Percentiles rank a stretch among this genome's conserved stretches.
phyloP scores from a whole-genome alignment of 2,888 invertebrate species.

The Lagria hirta region DNA sequence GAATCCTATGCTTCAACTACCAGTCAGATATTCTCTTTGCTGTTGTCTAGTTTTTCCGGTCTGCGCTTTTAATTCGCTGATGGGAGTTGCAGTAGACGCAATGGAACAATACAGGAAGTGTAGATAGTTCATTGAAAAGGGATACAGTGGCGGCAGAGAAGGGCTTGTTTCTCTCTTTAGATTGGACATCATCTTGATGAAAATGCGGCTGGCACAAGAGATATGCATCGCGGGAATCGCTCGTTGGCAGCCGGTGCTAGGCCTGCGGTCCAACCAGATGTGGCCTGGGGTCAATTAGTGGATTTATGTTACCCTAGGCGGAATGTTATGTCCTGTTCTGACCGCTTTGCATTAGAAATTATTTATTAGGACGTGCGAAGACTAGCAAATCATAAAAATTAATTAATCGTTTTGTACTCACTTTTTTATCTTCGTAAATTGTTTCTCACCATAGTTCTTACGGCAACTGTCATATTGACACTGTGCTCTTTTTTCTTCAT shows the following conservation, averaged over 20 bases:
- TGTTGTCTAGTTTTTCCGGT: constrained; percentile 1
- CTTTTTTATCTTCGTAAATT: no score
- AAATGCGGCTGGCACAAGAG: constrained; percentile 25
- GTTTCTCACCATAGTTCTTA: no score
- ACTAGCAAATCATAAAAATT: no score
- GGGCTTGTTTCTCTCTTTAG: no score
- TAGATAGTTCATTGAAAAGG: constrained; percentile 16
- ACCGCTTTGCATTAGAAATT: constrained; percentile 13
- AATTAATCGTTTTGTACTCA: no score
- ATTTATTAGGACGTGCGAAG: no score
- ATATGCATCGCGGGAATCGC: constrained; percentile 29
- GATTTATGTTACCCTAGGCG: constrained; percentile 43
- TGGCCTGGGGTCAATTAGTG: constrained; percentile 46
- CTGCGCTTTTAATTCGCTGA: constrained; percentile 1
- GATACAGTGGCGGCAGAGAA: no score
- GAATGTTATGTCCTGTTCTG: constrained; percentile 36
- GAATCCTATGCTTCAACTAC: no score
- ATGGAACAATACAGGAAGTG: constrained; percentile 1
- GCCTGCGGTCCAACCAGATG: constrained; percentile 41
- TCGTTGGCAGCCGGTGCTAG: constrained; percentile 25
- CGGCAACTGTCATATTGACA: no score
- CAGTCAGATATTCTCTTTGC: constrained; percentile 2
- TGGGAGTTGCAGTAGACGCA: no score
- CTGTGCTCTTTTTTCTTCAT: no score
- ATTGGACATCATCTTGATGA: constrained; percentile 16